Evolutionary conservation across 2,888 invertebrate genomes (phyloP).

Genomic region (Spodoptera littoralis): DNA sequence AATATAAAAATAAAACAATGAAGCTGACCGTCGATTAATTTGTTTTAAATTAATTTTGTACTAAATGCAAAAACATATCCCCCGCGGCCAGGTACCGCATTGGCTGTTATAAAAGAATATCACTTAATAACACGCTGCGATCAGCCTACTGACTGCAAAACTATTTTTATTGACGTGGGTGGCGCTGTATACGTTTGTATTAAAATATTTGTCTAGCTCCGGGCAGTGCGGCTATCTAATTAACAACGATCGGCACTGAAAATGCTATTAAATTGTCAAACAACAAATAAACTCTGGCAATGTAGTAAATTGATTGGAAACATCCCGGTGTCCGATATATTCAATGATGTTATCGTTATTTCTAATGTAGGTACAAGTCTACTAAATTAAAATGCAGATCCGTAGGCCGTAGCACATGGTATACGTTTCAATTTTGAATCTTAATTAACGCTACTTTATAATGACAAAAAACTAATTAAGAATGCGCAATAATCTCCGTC

Average conservation of each 20-base stretch:
- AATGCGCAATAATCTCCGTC: conserved; percentile 52
- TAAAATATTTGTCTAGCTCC: conserved; percentile 73
- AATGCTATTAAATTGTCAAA: conserved; percentile 77
- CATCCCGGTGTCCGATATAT: conserved; percentile 32
- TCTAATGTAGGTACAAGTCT: conserved; percentile 50
- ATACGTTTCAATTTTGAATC: conserved; percentile 46
- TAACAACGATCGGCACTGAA: conserved; percentile 67
- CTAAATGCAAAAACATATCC: conserved; percentile 34
- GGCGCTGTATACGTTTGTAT: conserved; percentile 69
- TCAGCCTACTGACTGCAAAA: conserved; percentile 63
- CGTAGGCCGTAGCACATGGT: conserved; percentile 24
- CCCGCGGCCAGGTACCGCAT: conserved; percentile 44
- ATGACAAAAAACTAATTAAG: conserved; percentile 56
- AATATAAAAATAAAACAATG: conserved; percentile 11
- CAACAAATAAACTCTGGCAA: conserved; percentile 67
- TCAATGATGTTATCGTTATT: conserved; percentile 58
- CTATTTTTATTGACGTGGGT: conserved; percentile 74
- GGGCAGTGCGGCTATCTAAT: conserved; percentile 63
- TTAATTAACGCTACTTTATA: conserved; percentile 53
- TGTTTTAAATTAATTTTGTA: conserved; percentile 33
- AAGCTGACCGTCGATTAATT: conserved; percentile 13
- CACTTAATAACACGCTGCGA: conserved; percentile 67
- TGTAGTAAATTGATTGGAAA: conserved; percentile 67
- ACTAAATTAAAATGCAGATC: conserved; percentile 49
- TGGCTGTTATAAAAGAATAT: conserved; percentile 60